These are phyloP conservation scores for Tetrapedia diversipes DNA, from an alignment of 2,888 invertebrate species.

Conservation along the genomic window DNA sequence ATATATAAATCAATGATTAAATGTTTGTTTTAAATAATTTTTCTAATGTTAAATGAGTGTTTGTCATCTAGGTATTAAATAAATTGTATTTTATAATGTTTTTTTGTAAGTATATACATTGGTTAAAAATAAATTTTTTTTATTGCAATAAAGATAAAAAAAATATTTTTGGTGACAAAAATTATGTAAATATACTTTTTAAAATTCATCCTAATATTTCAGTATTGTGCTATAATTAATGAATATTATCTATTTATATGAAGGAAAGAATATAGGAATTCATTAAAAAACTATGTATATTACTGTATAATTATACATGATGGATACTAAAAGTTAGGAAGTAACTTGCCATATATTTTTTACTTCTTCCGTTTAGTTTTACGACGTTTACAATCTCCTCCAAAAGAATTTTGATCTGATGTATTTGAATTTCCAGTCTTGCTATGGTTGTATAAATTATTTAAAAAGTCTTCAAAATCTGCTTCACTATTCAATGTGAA, in stretches of 20 bases:
- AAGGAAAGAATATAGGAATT: slow-evolving; percentile 68
- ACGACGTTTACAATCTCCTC: slow-evolving; percentile 78
- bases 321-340: slow-evolving; percentile 69
- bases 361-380: slow-evolving; percentile 81
- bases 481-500: slow-evolving; percentile 85
- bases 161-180: slow-evolving; percentile 36
- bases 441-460: slow-evolving; percentile 89
- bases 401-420: slow-evolving; percentile 76
- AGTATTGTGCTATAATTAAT: slow-evolving; percentile 53
- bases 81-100: slow-evolving; percentile 18
- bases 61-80: slow-evolving; percentile 25
- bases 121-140: slow-evolving; percentile 34
- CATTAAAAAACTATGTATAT: slow-evolving; percentile 71
- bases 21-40: slow-evolving; percentile 1
- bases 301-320: slow-evolving; percentile 73
- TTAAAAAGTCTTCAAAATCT: slow-evolving; percentile 92
- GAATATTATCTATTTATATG: slow-evolving; percentile 41
- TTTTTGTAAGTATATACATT: slow-evolving; percentile 14
- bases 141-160: slow-evolving; percentile 30
- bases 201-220: slow-evolving; percentile 36
- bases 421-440: slow-evolving; percentile 81
- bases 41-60: slow-evolving; percentile 10
- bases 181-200: slow-evolving; percentile 19
- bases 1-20: slow-evolving; percentile 34
- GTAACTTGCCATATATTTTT: slow-evolving; percentile 54